These are phyloP conservation scores for Antheraea assamensis DNA, from an alignment of 2,888 invertebrate genomes.

Conservation along the genomic window DNA sequence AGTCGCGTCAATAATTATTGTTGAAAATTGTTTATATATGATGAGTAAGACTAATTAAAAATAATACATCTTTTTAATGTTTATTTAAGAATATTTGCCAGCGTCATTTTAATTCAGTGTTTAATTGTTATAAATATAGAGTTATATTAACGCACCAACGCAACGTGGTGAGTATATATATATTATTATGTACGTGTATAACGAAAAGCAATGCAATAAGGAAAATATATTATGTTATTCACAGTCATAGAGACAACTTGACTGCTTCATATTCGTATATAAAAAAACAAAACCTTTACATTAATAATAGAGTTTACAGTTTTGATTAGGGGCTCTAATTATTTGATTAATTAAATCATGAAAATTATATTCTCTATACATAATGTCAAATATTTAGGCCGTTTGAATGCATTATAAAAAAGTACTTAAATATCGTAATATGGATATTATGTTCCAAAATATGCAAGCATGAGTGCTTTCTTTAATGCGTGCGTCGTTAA, in stretches of 20 bases:
- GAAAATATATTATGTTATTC: constrained; percentile 20
- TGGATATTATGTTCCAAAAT: background rate
- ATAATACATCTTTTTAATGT: background rate
- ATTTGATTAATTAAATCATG: background rate
- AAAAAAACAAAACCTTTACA: constrained; percentile 11
- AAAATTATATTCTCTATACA: background rate
- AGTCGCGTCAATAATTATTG: background rate
- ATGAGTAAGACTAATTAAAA: background rate
- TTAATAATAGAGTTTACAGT: constrained; percentile 11
- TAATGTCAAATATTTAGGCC: background rate
- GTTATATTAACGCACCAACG: constrained; percentile 22
- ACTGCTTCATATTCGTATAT: constrained; percentile 2
- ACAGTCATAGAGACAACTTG: constrained; percentile 13
- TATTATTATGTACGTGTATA: constrained; percentile 27
- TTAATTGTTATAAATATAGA: constrained; percentile 14
- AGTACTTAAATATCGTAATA: background rate
- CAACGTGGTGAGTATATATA: constrained; percentile 48
- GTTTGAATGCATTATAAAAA: background rate
- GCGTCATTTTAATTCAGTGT: constrained; percentile 44
- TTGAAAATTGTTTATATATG: too few species aligned
- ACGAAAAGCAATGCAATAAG: constrained; percentile 23
- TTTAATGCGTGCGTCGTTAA: too few species aligned
- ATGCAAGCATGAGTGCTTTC: too few species aligned
- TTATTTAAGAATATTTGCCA: constrained; percentile 29
- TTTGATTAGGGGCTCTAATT: background rate